Evolutionary conservation across 2,888 invertebrate species (phyloP), one percentile per base, ranked within the genome.

Genomic region (Eucriotettix oculatus): DNA sequence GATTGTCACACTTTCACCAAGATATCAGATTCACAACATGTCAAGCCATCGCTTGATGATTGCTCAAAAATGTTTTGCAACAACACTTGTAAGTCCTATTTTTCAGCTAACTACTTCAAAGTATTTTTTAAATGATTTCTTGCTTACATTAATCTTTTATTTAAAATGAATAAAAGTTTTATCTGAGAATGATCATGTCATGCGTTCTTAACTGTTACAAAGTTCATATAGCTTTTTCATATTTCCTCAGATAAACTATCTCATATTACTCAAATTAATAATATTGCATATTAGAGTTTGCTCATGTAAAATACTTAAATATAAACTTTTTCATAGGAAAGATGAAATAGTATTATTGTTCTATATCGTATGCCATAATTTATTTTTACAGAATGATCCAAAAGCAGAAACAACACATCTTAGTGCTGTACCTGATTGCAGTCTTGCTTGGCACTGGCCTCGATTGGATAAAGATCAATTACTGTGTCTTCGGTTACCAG

Each of bases 371-470:
- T 1, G 11, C 40, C 10, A 63, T 63, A 57, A n/a, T 58, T 5
- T 53, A 10, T 11, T 54, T 42, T 57, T 42, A 10, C 69, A 84
- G 83, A 79, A 76, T 67, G 84, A 87, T 74, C 83, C 84, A 1
- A 82, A 82, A 65, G 84, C 84, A 63, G 78, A 80, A 68, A 80
- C 83, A 48, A 84, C 85, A 55, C 84, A 86, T 72, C 79, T 93
- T 70, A 82, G 84, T 61, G 87, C 93, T 1, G 84, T 91, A 69
- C 84, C 94, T 0, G 88, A 89, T 65, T 92, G 92, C 71, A 88
- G 87, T 72, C 84, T 96, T 75, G 90, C 97, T 16, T 99, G 95
- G 77, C 96, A 99, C 75, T 99, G 98, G 96, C 89, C 95, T 58
- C 82, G 91, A 64, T 81, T 88, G 67, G 96, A 96, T 71, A 86